phyloP scores from a whole-genome alignment of 1,140 invertebrate genomes.

The Phymorhynchus buccinoides region DNA sequence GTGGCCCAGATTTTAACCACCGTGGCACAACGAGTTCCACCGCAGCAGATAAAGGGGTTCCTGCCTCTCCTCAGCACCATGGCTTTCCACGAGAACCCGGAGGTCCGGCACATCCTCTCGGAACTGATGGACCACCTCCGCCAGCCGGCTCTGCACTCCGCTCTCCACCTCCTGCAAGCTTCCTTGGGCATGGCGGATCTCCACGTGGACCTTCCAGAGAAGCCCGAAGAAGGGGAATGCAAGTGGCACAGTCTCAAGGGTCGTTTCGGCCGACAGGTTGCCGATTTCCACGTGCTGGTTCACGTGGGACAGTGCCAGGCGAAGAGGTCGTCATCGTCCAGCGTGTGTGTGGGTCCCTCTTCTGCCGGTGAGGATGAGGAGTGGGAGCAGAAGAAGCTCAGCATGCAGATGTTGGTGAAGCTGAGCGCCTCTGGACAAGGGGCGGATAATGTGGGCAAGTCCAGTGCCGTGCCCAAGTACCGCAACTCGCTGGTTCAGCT shows the following conservation, averaged over 20 bases:
- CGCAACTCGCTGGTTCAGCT: conserved; percentile 20
- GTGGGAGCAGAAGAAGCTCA: not conserved
- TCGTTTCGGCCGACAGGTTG: not conserved
- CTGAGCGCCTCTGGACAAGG: not conserved
- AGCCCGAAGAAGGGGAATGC: not conserved
- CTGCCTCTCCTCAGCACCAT: conserved; percentile 8
- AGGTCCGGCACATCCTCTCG: not conserved
- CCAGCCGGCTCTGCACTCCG: not conserved
- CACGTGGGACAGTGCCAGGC: not conserved
- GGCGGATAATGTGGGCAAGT: not conserved
- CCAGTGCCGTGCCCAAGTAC: too few species aligned
- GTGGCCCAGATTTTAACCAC: not conserved
- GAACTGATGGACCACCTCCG: not conserved
- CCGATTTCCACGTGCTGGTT: not conserved
- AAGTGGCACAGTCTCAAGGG: conserved; percentile 19
- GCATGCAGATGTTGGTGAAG: conserved; percentile 22
- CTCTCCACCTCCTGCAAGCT: not conserved
- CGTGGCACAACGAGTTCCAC: not conserved
- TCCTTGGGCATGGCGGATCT: conserved; percentile 9
- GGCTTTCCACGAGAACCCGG: conserved; percentile 15
- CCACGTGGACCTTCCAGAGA: not conserved
- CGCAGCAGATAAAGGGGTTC: not conserved
- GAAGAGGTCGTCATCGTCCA: not conserved
- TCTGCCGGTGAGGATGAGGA: not conserved
- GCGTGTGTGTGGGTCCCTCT: conserved; percentile 17